Evolutionary conservation across 2,113 vertebrate species (phyloP).

Genomic region (Pongo pygmaeus): DNA sequence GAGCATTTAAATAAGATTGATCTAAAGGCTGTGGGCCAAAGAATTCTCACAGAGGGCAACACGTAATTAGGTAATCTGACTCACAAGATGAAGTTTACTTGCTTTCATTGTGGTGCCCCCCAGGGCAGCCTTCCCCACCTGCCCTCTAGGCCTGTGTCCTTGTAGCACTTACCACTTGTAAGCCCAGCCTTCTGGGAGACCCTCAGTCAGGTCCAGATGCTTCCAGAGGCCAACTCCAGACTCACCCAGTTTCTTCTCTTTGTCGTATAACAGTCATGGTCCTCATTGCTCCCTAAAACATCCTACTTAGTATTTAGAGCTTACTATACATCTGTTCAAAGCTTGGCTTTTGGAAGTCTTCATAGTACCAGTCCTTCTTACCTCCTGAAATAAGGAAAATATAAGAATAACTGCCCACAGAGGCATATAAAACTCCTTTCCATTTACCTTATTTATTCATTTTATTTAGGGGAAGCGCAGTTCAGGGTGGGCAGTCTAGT

Average conservation of each 20-base stretch:
- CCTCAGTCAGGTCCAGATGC: neutral
- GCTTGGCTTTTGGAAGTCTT: neutral
- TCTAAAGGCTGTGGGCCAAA: conserved; percentile 52
- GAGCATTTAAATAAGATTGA: conserved; percentile 54
- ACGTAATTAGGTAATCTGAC: conserved; percentile 61
- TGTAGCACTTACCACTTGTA: neutral
- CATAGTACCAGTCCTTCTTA: neutral
- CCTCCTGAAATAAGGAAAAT: neutral
- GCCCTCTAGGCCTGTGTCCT: neutral
- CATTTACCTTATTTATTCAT: neutral
- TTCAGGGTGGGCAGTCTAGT: neutral
- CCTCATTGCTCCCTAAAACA: neutral
- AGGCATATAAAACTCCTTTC: neutral
- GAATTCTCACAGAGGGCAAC: conserved; percentile 43
- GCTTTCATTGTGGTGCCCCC: neutral
- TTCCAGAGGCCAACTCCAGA: neutral
- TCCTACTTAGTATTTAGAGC: neutral
- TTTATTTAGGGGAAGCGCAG: neutral
- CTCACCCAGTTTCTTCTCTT: neutral
- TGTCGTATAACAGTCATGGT: neutral
- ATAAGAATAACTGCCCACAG: neutral
- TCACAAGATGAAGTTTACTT: conserved; percentile 18
- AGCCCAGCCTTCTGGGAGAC: neutral
- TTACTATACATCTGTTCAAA: neutral
- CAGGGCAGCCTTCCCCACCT: neutral